phyloP scores from a whole-genome alignment of 2,113 vertebrate species.

The Hydrolagus affinis region DNA sequence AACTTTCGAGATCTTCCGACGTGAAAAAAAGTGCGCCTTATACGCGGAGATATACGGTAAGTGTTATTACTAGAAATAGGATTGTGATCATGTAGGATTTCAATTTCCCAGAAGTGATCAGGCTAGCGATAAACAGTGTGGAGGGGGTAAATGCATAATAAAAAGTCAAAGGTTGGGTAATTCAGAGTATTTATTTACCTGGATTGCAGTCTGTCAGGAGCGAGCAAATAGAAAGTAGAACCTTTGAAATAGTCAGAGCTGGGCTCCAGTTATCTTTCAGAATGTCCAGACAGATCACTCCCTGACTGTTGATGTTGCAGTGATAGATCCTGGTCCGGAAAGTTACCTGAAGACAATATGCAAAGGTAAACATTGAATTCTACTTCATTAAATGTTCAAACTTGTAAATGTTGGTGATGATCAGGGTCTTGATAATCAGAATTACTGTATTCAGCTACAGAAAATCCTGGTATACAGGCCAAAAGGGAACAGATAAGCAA shows the following conservation, averaged over 20 bases:
- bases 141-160: too few species aligned
- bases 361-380: not conserved
- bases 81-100: not conserved
- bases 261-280: slow-evolving; percentile 90
- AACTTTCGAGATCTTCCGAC: too few species aligned
- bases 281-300: slow-evolving; percentile 87
- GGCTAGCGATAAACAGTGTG: not conserved
- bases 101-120: not conserved
- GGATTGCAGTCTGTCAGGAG: slow-evolving; percentile 88
- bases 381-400: not conserved
- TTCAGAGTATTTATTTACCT: slow-evolving; percentile 55
- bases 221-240: slow-evolving; percentile 86
- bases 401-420: too few species aligned
- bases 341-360: slow-evolving; percentile 60
- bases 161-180: not conserved
- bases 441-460: not conserved
- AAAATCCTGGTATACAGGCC: too few species aligned
- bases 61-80: too few species aligned
- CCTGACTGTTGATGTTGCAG: slow-evolving; percentile 93
- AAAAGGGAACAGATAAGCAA: not conserved
- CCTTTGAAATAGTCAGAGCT: slow-evolving; percentile 86
- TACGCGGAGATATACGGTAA: too few species aligned
- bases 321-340: slow-evolving; percentile 87
- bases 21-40: too few species aligned
- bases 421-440: too few species aligned